Conservation (phyloP, 2,888 invertebrate genomes). For the Bedellia somnulentella region DNA sequence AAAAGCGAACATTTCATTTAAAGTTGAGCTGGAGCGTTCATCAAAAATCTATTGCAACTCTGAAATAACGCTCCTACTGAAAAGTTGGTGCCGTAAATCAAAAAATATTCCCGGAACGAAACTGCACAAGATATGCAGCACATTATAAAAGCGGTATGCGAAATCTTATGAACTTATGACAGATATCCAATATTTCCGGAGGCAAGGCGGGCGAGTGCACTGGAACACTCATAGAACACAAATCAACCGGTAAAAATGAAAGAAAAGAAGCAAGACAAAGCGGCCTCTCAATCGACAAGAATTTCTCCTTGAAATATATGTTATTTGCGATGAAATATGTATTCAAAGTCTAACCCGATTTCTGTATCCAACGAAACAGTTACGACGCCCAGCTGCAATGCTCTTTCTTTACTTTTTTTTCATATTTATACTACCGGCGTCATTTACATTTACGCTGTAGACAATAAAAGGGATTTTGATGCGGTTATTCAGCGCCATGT, state of each 20-base stretch:
- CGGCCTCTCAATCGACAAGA: constrained; percentile 38
- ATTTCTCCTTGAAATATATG: constrained; percentile 43
- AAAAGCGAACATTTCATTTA: too few species aligned
- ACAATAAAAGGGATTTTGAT: too few species aligned
- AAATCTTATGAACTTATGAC: constrained; percentile 44
- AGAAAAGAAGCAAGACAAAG: constrained; percentile 36
- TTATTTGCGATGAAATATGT: constrained; percentile 41
- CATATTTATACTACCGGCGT: neutral
- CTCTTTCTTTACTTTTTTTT: too few species aligned
- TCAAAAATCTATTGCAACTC: too few species aligned
- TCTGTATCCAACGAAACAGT: neutral
- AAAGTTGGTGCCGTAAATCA: too few species aligned
- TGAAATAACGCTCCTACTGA: too few species aligned
- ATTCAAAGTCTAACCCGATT: constrained; percentile 12
- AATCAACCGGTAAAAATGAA: constrained; percentile 36
- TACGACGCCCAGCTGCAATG: neutral
- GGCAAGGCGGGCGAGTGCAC: constrained; percentile 29
- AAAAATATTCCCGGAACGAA: constrained; percentile 16
- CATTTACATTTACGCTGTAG: neutral
- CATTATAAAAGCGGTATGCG: constrained; percentile 32
- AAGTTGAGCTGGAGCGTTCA: too few species aligned
- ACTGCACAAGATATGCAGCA: constrained; percentile 20
- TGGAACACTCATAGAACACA: constrained; percentile 42
- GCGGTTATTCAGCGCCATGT: too few species aligned
- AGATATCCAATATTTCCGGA: constrained; percentile 43